Base-by-base conservation (phyloP, 2,888 invertebrate genomes). In the Drosophila borborema region DNA sequence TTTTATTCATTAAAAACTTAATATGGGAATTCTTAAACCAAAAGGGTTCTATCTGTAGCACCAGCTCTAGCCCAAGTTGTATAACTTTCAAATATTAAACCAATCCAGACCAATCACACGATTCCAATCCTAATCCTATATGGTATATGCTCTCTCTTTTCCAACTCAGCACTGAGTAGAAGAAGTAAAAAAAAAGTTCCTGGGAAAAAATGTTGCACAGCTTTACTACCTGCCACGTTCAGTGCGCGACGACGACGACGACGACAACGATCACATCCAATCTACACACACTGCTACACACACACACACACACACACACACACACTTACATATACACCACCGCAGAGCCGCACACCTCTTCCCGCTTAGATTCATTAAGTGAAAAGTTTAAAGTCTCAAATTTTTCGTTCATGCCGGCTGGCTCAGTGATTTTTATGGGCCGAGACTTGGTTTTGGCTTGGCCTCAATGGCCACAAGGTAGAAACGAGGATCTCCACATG, bases 121-220 rank as follows among this genome's bases (percentile, higher is more conserved):
- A 28, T 6, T 14, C 18, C 34, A 34, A 23, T 16, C 23, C 54
- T 23, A 18, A 51, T 31, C 18, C 12, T 7, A 12, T 23, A 54
- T 28, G 6, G 14, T 5, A 41, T 59, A 59, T 55, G 41, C 67
- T 34, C 28, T 14, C 16, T 28, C 10, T 49, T 6, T 49, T 7
- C 1, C 36, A 14, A 20, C 31, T 7, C 40, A 8, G 10, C 45
- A 16, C 43, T 46, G 49, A 16, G 70, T 46, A 59, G 34, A 58
- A 77, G 43, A 31, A 43, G 28, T 28, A 5, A 28, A 28, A 23
- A 58, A 77, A 76, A 76, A 70, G 83, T 87, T 86, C 90, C 90
- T 87, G 86, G 86, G 86, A 87, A 87, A 87, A 89, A 87, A 89
- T 87, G 82, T 88, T 89, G 83, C 86, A 89, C 90, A 88, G 82